A percentile compares a stretch with the other conserved stretches of the same genome.
phyloP scores from a whole-genome alignment of 35 echinoderm and acorn worm species.

The Antedon bifida region DNA sequence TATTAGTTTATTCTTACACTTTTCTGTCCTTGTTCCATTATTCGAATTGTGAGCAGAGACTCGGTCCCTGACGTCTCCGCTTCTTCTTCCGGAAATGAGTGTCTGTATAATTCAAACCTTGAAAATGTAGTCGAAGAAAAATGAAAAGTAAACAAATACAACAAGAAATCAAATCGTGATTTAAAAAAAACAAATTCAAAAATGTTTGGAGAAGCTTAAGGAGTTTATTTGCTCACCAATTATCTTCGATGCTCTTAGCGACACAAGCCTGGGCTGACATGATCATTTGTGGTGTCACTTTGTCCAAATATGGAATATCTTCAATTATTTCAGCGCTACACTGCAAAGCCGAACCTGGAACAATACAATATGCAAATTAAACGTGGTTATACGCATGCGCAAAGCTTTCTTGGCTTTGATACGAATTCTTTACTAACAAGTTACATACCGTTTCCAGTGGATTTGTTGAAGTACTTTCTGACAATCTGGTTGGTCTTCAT shows the following conservation, averaged over 20 bases:
- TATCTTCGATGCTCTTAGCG: constrained; percentile 69
- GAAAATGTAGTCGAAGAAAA: not conserved
- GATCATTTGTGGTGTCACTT: constrained; percentile 93
- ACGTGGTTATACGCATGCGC: no score
- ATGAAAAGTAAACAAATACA: not conserved
- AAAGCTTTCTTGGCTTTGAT: no score
- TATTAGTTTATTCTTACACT: constrained; percentile 43
- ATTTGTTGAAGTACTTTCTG: constrained; percentile 66
- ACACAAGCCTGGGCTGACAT: constrained; percentile 91
- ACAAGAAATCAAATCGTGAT: no score
- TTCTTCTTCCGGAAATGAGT: constrained; percentile 52
- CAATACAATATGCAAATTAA: not conserved
- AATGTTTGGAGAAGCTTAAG: no score
- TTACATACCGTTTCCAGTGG: constrained; percentile 68
- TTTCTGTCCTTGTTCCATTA: constrained; percentile 43
- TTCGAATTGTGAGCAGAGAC: not conserved
- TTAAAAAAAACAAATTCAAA: no score
- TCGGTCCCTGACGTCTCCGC: constrained; percentile 13
- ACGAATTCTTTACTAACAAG: no score
- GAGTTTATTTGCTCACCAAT: constrained; percentile 77
- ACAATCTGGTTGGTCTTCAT: constrained; percentile 66
- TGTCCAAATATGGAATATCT: constrained; percentile 78
- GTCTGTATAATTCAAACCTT: constrained; percentile 50
- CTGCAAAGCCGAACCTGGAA: constrained; percentile 50
- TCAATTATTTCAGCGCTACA: constrained; percentile 74